phyloP scores from a whole-genome alignment of 2,797 vertebrate species.

The Karalla daura region DNA sequence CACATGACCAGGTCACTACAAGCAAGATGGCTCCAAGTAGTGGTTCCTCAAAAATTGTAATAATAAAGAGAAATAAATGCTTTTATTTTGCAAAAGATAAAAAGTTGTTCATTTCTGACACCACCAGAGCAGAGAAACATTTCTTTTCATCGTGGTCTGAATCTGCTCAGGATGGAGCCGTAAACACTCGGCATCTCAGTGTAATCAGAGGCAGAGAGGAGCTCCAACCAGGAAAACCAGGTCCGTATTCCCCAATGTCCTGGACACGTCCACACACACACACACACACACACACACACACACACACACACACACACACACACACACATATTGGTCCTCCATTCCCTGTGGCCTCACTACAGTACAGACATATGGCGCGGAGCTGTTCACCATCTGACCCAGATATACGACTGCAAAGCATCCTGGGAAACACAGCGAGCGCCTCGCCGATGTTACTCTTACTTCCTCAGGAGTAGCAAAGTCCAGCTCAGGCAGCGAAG shows the following conservation, averaged over 20 bases:
- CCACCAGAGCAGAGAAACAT: background rate
- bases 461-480: background rate
- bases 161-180: background rate
- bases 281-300: constrained; percentile 21
- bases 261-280: constrained; percentile 1
- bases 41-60: too few species aligned
- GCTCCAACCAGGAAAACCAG: constrained; percentile 34
- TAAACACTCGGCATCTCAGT: background rate
- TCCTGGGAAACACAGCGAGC: constrained; percentile 50
- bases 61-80: too few species aligned
- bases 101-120: too few species aligned
- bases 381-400: constrained; percentile 72
- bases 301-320: constrained; percentile 22
- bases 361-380: constrained; percentile 74
- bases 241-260: constrained; percentile 17
- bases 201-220: background rate
- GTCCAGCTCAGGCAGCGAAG: background rate
- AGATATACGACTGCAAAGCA: constrained; percentile 57
- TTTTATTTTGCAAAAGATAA: too few species aligned
- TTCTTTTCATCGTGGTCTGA: too few species aligned
- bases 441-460: constrained; percentile 12
- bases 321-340: constrained; percentile 8
- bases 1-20: too few species aligned
- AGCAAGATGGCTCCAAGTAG: too few species aligned
- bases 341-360: constrained; percentile 58